These are phyloP conservation scores for Clivina fossor DNA, from an alignment of 2,888 invertebrate genomes.

Conservation along the genomic window DNA sequence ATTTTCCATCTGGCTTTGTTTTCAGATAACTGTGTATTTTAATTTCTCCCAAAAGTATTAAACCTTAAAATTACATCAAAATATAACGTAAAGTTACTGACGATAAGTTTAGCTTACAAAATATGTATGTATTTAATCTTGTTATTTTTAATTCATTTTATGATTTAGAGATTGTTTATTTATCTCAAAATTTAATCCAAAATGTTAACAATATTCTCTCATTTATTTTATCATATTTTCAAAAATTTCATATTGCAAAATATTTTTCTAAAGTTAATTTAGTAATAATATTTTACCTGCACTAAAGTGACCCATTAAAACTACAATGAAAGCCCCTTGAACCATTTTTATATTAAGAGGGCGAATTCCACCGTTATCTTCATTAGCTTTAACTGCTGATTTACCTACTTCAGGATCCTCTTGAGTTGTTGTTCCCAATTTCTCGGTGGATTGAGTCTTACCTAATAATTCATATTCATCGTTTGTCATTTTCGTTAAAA, in stretches of 20 bases:
- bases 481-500: conserved; percentile 74
- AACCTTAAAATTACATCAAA: too few species aligned
- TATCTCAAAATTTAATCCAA: too few species aligned
- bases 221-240: too few species aligned
- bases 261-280: background rate
- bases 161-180: too few species aligned
- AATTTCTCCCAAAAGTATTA: conserved; percentile 18
- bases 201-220: too few species aligned
- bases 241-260: background rate
- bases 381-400: conserved; percentile 43
- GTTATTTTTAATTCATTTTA: too few species aligned
- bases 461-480: conserved; percentile 73
- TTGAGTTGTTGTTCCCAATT: conserved; percentile 30
- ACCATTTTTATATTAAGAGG: conserved; percentile 72
- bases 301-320: conserved; percentile 64
- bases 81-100: too few species aligned
- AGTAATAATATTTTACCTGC: conserved; percentile 54
- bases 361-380: conserved; percentile 55
- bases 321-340: conserved; percentile 71
- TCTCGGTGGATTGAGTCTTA: conserved; percentile 52
- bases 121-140: too few species aligned
- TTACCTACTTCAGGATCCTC: conserved; percentile 41
- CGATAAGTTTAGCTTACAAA: too few species aligned
- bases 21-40: conserved; percentile 5
- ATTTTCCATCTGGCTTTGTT: conserved; percentile 14